Percentiles rank a stretch among this genome's conserved stretches.
These are phyloP conservation scores for Barypeithes pellucidus DNA, from an alignment of 2,888 invertebrate species.

Conservation along the genomic window DNA sequence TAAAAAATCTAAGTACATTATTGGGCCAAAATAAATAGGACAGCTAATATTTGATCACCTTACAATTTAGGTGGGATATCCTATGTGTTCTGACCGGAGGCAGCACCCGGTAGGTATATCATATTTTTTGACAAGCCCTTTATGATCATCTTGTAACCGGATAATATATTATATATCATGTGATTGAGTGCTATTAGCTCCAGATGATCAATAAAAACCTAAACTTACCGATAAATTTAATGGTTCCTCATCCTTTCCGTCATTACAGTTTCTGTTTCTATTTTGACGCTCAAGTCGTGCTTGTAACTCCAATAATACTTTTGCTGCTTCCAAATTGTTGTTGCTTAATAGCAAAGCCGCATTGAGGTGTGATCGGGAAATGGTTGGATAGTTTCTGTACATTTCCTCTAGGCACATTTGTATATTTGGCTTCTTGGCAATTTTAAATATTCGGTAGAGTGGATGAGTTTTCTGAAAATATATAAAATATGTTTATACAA, in stretches of 20 bases:
- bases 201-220: neutral
- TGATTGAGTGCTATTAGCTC: too few relatives aligned
- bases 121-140: too few relatives aligned
- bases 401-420: neutral
- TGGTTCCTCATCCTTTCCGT: neutral
- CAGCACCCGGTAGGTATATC: too few relatives aligned
- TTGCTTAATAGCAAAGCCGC: neutral
- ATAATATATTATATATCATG: too few relatives aligned
- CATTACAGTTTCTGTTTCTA: neutral
- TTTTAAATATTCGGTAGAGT: neutral
- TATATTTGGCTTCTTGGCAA: neutral
- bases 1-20: too few relatives aligned
- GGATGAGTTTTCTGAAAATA: neutral
- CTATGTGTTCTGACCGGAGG: too few relatives aligned
- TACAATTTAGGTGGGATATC: too few relatives aligned
- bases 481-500: too few relatives aligned
- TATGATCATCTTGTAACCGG: too few relatives aligned
- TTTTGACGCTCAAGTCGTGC: neutral
- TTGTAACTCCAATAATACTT: neutral
- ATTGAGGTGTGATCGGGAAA: neutral
- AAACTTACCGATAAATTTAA: slow-evolving; percentile 13
- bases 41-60: too few relatives aligned
- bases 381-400: neutral
- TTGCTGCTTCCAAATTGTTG: neutral
- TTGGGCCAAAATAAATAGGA: too few relatives aligned